A percentile compares a stretch with the other conserved stretches of the same genome.
Conservation (phyloP, 2,113 vertebrate species). For the Istiophorus platypterus region DNA sequence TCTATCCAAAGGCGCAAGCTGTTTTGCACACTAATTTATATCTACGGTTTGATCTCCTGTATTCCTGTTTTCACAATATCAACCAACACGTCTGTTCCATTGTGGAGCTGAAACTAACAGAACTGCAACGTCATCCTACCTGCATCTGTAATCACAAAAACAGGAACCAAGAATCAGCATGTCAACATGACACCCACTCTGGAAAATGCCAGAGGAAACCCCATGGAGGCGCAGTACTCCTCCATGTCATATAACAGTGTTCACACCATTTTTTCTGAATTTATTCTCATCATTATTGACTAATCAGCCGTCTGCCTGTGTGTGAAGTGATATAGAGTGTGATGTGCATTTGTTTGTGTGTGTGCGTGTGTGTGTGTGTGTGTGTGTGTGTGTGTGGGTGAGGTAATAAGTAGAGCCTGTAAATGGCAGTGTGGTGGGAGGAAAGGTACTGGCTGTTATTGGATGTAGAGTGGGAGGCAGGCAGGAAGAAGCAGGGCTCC, state of each 20-base stretch:
- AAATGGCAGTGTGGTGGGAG: conserved; percentile 76
- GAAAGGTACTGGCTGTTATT: conserved; percentile 76
- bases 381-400: conserved; percentile 60
- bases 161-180: conserved; percentile 28
- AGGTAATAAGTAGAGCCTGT: conserved; percentile 74
- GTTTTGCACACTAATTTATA: neutral
- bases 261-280: conserved; percentile 60
- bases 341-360: conserved; percentile 48
- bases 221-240: conserved; percentile 52
- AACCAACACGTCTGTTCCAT: neutral
- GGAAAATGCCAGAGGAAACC: conserved; percentile 68
- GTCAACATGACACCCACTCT: conserved; percentile 46
- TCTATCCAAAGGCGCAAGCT: neutral
- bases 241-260: conserved; percentile 41
- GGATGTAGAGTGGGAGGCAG: conserved; percentile 79
- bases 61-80: neutral
- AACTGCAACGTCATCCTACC: conserved; percentile 20
- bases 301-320: conserved; percentile 65
- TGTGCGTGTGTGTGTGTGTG: conserved; percentile 60
- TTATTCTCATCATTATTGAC: conserved; percentile 64
- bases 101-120: conserved; percentile 13
- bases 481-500: conserved; percentile 78
- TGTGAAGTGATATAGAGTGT: conserved; percentile 54
- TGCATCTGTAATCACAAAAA: conserved; percentile 32
- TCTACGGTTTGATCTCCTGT: neutral